Conservation (phyloP, 2,113 vertebrate genomes). For the Serinus canaria region DNA sequence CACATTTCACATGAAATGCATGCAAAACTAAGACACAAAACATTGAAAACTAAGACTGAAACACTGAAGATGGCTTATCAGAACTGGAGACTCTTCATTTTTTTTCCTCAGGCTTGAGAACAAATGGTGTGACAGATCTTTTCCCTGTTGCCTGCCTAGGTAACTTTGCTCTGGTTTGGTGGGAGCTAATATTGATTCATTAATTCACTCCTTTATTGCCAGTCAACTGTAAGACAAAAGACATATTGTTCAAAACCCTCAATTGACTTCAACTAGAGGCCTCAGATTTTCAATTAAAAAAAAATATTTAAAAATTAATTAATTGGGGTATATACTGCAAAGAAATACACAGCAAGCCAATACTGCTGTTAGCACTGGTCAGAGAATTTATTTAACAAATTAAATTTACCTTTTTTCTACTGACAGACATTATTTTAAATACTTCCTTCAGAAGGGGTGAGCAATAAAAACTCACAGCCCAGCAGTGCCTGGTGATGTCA, state of each 20-base stretch:
- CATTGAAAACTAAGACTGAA: not conserved
- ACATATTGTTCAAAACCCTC: not conserved
- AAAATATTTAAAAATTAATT: not conserved
- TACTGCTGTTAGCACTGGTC: not conserved
- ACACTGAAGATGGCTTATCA: not conserved
- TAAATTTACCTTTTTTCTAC: not conserved
- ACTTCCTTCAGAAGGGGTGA: not conserved
- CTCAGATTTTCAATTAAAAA: not conserved
- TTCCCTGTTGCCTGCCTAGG: not conserved
- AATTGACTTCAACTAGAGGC: not conserved
- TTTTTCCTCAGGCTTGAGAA: not conserved
- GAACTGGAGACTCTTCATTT: not conserved
- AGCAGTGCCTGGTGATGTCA: not conserved
- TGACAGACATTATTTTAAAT: not conserved
- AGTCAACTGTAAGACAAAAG: not conserved
- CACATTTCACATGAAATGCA: not conserved
- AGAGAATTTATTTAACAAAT: not conserved
- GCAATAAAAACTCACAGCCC: not conserved
- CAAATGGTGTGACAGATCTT: not conserved
- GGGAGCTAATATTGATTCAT: not conserved
- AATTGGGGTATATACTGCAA: fast-evolving
- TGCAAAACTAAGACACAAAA: not conserved
- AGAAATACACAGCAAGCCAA: not conserved
- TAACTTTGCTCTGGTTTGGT: not conserved
- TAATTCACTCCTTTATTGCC: not conserved